Percentiles rank a stretch among this genome's conserved stretches.
Conservation (phyloP, 1,140 invertebrate species). For the Halesus radiatus region DNA sequence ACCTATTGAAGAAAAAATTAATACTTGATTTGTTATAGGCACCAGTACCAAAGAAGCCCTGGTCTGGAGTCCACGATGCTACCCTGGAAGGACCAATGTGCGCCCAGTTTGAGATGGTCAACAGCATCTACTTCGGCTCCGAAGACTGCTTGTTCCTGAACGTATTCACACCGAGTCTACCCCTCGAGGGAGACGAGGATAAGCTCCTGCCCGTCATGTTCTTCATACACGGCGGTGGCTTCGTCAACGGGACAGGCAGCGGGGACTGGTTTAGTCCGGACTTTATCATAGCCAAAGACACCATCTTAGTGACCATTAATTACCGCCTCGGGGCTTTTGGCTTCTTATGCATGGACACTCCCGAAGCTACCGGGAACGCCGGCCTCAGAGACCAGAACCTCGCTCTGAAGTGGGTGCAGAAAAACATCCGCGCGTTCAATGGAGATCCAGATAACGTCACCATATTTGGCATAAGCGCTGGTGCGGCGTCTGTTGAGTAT, state of each 20-base stretch:
- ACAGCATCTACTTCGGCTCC: neutral
- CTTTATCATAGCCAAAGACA: slow-evolving; percentile 67
- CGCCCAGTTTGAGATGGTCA: neutral
- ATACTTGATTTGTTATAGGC: neutral
- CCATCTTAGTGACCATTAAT: slow-evolving; percentile 67
- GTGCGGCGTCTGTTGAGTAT: slow-evolving; percentile 49
- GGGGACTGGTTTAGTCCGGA: slow-evolving; percentile 57
- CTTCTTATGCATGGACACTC: slow-evolving; percentile 71
- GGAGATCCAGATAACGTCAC: slow-evolving; percentile 66
- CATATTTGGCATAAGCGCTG: slow-evolving; percentile 61
- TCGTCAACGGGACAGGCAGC: slow-evolving; percentile 18
- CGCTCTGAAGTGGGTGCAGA: slow-evolving; percentile 68
- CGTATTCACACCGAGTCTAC: slow-evolving; percentile 11
- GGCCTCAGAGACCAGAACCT: slow-evolving; percentile 57
- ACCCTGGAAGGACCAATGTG: neutral
- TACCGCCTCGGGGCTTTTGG: slow-evolving; percentile 68
- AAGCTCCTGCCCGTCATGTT: slow-evolving; percentile 31
- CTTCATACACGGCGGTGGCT: slow-evolving; percentile 36
- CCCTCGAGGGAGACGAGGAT: neutral
- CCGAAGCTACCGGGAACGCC: slow-evolving; percentile 59
- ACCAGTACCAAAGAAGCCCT: slow-evolving; percentile 27
- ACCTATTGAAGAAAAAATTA: too few species aligned
- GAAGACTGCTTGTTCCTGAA: slow-evolving; percentile 30
- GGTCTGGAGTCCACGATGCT: slow-evolving; percentile 2
- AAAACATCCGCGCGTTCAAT: slow-evolving; percentile 65